These are phyloP conservation scores for Ceyx melanurus DNA, from an alignment of 2,113 vertebrate genomes.

Conservation along the genomic window DNA sequence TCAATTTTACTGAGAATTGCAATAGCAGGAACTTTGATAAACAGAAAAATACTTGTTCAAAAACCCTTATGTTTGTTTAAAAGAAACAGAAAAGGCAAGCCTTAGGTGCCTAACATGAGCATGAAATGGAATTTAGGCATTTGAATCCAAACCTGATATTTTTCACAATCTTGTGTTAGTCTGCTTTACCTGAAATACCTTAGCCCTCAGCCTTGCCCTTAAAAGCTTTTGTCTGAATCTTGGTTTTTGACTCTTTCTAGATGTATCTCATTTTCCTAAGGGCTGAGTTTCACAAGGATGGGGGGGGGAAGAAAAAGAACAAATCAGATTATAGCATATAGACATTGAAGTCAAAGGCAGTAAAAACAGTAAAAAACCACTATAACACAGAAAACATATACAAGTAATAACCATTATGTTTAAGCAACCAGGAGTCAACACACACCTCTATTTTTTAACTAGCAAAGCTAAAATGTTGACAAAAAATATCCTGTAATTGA, in stretches of 20 bases:
- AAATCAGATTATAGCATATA: background rate
- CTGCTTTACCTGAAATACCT: background rate
- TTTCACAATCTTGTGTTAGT: background rate
- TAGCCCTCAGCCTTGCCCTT: background rate
- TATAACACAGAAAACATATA: background rate
- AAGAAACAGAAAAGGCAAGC: background rate
- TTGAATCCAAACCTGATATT: background rate
- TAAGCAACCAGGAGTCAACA: background rate
- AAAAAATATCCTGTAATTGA: background rate
- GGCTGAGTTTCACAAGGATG: background rate
- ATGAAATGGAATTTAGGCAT: background rate
- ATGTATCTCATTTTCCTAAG: background rate
- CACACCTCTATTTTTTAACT: background rate
- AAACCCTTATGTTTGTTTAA: fast-evolving
- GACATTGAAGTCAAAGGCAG: background rate
- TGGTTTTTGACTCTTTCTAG: background rate
- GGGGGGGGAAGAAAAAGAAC: background rate
- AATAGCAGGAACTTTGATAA: background rate
- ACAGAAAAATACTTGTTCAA: background rate
- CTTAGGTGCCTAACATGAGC: background rate
- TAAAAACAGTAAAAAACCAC: background rate
- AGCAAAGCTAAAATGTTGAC: background rate
- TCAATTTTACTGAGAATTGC: background rate
- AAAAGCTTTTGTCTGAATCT: background rate
- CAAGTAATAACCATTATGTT: background rate